Conservation (phyloP, 2,888 invertebrate genomes). For the Ramazzottius varieornatus region DNA sequence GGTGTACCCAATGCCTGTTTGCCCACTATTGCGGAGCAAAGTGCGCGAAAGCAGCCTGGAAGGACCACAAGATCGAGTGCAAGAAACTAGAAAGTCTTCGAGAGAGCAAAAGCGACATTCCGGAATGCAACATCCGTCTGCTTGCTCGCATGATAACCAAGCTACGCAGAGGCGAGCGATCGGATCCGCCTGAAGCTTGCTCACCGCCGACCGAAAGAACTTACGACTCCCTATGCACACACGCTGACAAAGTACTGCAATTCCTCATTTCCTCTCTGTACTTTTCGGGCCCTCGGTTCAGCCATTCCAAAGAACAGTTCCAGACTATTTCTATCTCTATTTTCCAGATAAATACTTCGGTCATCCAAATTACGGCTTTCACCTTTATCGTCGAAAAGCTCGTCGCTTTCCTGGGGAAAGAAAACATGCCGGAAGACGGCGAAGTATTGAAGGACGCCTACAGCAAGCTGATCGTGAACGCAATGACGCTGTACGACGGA, state of each 20-base stretch:
- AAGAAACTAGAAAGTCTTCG: not conserved
- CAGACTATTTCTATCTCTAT: not conserved
- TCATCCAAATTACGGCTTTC: not conserved
- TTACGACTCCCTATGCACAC: constrained; percentile 3
- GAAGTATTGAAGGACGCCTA: not conserved
- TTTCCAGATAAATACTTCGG: not conserved
- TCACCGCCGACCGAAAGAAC: not conserved
- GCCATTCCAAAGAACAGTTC: not conserved
- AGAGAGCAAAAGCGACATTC: not conserved
- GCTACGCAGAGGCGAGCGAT: not conserved
- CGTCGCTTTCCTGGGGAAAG: not conserved
- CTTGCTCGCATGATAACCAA: not conserved
- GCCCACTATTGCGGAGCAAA: not conserved
- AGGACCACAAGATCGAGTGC: not conserved
- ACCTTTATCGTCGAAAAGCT: not conserved
- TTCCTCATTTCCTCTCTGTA: not conserved
- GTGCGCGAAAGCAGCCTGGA: not conserved
- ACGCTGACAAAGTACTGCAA: not conserved
- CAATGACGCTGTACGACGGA: constrained; percentile 2
- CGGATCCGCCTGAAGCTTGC: not conserved
- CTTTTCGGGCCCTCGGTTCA: not conserved
- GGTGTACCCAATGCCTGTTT: not conserved
- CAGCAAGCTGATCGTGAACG: not conserved
- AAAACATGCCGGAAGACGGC: not conserved
- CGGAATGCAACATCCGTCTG: not conserved